Evolutionary conservation across 2,888 invertebrate species (phyloP), one percentile per base, ranked within the genome.

Genomic region (Orthosia gothica): DNA sequence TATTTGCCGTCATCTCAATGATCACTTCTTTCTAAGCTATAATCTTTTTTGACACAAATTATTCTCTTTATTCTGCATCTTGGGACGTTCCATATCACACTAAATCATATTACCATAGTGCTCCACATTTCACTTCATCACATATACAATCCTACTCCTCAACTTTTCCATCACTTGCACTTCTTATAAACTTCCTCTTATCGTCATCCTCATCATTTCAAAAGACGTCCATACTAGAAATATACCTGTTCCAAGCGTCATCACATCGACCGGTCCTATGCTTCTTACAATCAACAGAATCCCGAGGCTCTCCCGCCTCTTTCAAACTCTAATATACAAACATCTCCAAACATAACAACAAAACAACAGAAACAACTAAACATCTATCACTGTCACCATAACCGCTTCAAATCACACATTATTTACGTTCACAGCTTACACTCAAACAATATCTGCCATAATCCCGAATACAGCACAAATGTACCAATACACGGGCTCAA

Each of bases 401-500:
- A 80, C 69, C 64, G 62, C 50, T 50, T 68, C 59, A 54, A 76
- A 82, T 64, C 67, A 76, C 72, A 20, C 52, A 59, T 65, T 80
- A 80, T 66, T 58, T 64, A 81, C 58, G 23, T 63, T 45, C 61
- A 62, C 65, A 74, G 66, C 67, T 64, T 49, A 66, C 50, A 58
- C 18, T 12, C 54, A 45, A 68, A 83, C 79, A 75, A 82, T 81
- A 79, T 75, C 83, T 59, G 32, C 61, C 59, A 71, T 71, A 83
- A 82, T 79, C 80, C 76, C 47, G n/a, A 52, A 76, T 55, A 16
- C 76, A 52, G 57, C 55, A 75, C 83, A 59, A 79, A 69, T 75
- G 65, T 82, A 68, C 70, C 83, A 66, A 81, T 81, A 76, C 80
- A 63, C 78, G 64, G 70, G 83, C 84, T 87, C 88, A 86, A 85